These are phyloP conservation scores for Cynocephalus volans DNA, from an alignment of 2,113 vertebrate species.

Conservation along the genomic window DNA sequence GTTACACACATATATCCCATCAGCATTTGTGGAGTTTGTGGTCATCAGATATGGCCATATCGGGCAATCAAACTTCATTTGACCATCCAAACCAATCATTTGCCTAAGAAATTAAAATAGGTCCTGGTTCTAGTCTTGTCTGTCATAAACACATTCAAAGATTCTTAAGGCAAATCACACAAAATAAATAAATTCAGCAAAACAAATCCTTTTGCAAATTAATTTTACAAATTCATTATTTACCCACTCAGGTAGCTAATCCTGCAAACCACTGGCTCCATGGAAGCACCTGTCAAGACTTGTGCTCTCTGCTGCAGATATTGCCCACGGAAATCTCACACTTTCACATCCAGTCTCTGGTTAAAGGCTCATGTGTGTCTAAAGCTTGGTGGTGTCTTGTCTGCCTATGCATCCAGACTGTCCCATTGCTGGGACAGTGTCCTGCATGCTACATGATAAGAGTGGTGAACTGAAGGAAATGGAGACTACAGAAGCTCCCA, in stretches of 20 bases:
- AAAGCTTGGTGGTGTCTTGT: background rate
- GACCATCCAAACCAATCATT: slow-evolving; percentile 48
- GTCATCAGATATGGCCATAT: slow-evolving; percentile 10
- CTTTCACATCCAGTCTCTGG: background rate
- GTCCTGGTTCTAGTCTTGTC: slow-evolving; percentile 38
- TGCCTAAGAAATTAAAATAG: slow-evolving; percentile 63
- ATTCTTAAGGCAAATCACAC: slow-evolving; percentile 47
- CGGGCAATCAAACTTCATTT: slow-evolving; percentile 44
- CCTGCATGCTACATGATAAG: background rate
- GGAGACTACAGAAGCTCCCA: background rate
- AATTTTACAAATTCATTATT: slow-evolving; percentile 51
- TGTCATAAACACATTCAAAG: slow-evolving; percentile 47
- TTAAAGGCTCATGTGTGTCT: background rate
- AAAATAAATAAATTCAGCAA: slow-evolving; percentile 66
- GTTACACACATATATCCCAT: background rate
- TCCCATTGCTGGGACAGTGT: background rate
- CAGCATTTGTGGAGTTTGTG: slow-evolving; percentile 3
- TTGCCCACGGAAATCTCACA: background rate
- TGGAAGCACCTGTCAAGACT: slow-evolving; percentile 11
- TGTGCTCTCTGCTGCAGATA: background rate
- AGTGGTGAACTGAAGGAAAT: background rate
- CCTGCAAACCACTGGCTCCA: background rate
- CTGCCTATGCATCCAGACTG: background rate
- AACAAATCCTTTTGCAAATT: slow-evolving; percentile 71
- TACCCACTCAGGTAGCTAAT: slow-evolving; percentile 19